A percentile compares a stretch with the other conserved stretches of the same genome.
These are phyloP conservation scores for Chelonus insularis DNA, from an alignment of 1,140 invertebrate species.

Conservation along the genomic window DNA sequence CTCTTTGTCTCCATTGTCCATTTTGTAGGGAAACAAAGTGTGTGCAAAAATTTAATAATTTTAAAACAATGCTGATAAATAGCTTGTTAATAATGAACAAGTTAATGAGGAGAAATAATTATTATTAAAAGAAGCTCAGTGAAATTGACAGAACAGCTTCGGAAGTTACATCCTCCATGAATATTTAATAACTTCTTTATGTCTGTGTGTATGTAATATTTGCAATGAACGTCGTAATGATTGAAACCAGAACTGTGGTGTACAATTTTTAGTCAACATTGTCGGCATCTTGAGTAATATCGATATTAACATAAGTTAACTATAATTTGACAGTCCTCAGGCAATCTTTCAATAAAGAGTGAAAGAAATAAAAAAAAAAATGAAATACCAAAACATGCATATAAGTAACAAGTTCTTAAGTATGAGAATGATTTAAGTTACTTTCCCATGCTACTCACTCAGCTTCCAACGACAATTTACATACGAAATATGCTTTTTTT, in stretches of 20 bases:
- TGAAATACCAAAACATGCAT: neutral
- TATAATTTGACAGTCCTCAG: constrained; percentile 39
- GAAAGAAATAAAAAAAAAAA: neutral
- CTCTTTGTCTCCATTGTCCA: constrained; percentile 11
- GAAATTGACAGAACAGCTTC: constrained; percentile 13
- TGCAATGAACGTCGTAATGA: constrained; percentile 3
- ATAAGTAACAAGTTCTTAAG: neutral
- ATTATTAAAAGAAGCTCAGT: neutral
- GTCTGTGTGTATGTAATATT: neutral
- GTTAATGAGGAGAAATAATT: neutral
- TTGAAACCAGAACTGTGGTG: neutral
- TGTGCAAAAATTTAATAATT: neutral
- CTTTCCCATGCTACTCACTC: constrained; percentile 20
- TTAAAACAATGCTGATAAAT: neutral
- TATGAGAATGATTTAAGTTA: neutral
- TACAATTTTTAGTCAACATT: neutral
- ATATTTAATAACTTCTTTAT: constrained; percentile 18
- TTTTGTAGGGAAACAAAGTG: neutral
- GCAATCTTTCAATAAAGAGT: constrained; percentile 30
- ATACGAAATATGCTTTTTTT: constrained; percentile 41
- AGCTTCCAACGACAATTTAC: constrained; percentile 36
- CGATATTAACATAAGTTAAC: constrained; percentile 41
- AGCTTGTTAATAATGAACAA: neutral
- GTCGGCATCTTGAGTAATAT: neutral
- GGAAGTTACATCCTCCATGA: constrained; percentile 14